A percentile compares a stretch with the other conserved stretches of the same genome.
Evolutionary conservation across 2,113 vertebrate species (phyloP).

Genomic region (Xyliphius kryptos): DNA sequence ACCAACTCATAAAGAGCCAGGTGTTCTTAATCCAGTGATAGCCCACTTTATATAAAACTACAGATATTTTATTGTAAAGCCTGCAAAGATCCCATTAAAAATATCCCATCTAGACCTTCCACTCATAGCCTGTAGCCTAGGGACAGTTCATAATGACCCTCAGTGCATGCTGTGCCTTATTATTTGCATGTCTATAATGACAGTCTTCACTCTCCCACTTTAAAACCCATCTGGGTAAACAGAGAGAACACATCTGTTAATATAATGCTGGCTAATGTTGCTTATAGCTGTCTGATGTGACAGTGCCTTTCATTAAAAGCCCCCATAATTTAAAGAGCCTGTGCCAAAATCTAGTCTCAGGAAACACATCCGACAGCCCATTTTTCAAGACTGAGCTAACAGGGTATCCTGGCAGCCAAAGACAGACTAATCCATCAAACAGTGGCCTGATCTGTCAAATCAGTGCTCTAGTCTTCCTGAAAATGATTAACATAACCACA

Average conservation of each 20-base stretch:
- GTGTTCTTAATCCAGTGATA: no score
- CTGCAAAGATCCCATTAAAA: no score
- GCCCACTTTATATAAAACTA: no score
- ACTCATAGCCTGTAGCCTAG: no score
- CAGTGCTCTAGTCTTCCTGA: slow-evolving; percentile 8
- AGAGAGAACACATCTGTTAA: slow-evolving; percentile 29
- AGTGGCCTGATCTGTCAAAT: slow-evolving; percentile 1
- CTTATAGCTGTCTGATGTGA: slow-evolving; percentile 11
- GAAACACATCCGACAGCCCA: slow-evolving; percentile 18
- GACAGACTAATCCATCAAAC: slow-evolving; percentile 28
- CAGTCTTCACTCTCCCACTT: no score
- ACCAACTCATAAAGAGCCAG: no score
- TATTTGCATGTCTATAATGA: slow-evolving; percentile 34
- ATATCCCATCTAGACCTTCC: no score
- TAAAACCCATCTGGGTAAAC: background rate
- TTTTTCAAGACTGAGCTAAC: slow-evolving; percentile 25
- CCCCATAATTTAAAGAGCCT: slow-evolving; percentile 18
- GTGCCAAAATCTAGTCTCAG: slow-evolving; percentile 15
- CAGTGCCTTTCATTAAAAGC: slow-evolving; percentile 13
- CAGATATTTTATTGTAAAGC: no score
- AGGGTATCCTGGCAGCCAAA: background rate
- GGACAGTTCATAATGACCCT: slow-evolving; percentile 31
- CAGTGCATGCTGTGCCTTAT: slow-evolving; percentile 23
- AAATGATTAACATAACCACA: background rate
- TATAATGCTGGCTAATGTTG: background rate